Percentiles rank a stretch among this genome's conserved stretches.
These are phyloP conservation scores for Papilio demoleus DNA, from an alignment of 2,888 invertebrate genomes.

Conservation along the genomic window DNA sequence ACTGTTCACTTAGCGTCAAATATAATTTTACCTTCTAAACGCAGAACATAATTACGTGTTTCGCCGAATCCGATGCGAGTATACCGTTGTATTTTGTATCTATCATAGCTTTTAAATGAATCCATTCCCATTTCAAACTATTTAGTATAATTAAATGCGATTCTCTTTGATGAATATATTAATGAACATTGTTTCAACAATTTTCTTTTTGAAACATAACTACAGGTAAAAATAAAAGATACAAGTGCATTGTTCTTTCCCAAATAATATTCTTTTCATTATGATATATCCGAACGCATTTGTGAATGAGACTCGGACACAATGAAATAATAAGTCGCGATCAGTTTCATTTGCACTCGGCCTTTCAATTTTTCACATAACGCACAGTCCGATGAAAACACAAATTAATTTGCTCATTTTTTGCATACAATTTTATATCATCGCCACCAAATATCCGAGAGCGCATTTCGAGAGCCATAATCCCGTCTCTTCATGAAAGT, in stretches of 20 bases:
- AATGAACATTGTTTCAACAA: background rate
- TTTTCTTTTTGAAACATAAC: background rate
- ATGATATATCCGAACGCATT: constrained; percentile 46
- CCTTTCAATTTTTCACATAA: constrained; percentile 81
- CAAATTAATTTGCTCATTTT: constrained; percentile 83
- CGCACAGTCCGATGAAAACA: constrained; percentile 80
- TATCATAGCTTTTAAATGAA: constrained; percentile 21
- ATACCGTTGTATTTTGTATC: constrained; percentile 23
- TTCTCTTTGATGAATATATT: constrained; percentile 8
- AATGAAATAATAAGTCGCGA: constrained; percentile 72
- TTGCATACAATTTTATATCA: constrained; percentile 81
- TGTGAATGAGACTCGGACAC: constrained; percentile 65
- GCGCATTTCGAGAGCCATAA: constrained; percentile 69
- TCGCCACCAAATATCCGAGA: constrained; percentile 76
- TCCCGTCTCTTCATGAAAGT: constrained; percentile 74
- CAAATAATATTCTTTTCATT: constrained; percentile 32
- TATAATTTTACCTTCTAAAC: constrained; percentile 80
- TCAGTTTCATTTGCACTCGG: constrained; percentile 78
- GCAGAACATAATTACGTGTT: constrained; percentile 71
- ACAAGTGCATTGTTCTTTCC: background rate
- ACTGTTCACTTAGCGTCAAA: constrained; percentile 77
- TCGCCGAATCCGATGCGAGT: constrained; percentile 46
- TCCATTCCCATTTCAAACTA: constrained; percentile 21
- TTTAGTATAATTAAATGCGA: constrained; percentile 12
- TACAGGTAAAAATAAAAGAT: background rate